Evolutionary conservation across 2,113 vertebrate species (phyloP), one percentile per base, ranked within the genome.

Genomic region (Capreolus pygargus): DNA sequence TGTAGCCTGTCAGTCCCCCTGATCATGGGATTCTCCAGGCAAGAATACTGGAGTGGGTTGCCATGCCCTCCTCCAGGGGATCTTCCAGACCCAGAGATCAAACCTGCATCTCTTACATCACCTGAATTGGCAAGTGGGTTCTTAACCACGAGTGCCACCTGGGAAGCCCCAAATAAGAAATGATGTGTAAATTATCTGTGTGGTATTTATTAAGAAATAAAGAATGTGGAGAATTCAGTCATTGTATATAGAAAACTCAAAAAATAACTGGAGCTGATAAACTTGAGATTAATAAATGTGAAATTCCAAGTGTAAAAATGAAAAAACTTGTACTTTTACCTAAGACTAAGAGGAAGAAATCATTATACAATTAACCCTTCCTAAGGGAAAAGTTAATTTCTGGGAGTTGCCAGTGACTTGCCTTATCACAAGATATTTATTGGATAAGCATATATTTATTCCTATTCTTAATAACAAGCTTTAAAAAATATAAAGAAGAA

Each of bases 401-500:
- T 90, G 8, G 43, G 1, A 76, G 27, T 87, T 89, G 12, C 81
- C 81, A 96, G 16, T 89, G 54, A 84, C 10, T 92, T 52, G 50
- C 15, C 14, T 78, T 54, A 97, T 47, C 67, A 55, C 14, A 91
- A 92, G 95, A 87, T 19, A 67, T 33, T 88, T 94, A 74, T 54
- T 79, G 15, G 86, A 91, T 67, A 93, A 95, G 43, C 85, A 83
- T 36, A n/a, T 61, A 70, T 92, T 85, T 58, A 36, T 36, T 50
- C 4, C 8, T 91, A 4, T 58, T 84, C 4, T 43, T 52, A 58
- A 30, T 64, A 50, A 30, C 90, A 92, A 92, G 84, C 19, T 78
- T 97, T 82, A 70, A 83, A 85, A 96, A 93, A 85, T 70, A 60
- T 23, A 39, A n/a, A 90, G 28, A 74, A 92, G 36, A 89, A 89